phyloP scores from a whole-genome alignment of 2,113 vertebrate genomes.

The Centrocercus urophasianus region DNA sequence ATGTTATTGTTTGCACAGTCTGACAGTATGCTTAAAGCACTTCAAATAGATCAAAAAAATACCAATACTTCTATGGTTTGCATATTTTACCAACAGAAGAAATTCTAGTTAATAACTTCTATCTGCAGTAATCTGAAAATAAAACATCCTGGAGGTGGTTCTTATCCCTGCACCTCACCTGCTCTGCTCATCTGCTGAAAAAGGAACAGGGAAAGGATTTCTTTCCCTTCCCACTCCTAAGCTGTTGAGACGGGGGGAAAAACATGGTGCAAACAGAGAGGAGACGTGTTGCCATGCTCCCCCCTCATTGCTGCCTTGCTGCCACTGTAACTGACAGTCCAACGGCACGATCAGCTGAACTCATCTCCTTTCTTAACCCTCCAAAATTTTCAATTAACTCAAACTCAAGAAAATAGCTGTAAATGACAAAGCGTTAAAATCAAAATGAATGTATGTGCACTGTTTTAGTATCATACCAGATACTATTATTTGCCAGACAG shows the following conservation, averaged over 20 bases:
- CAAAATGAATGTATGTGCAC: not conserved
- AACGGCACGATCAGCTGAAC: not conserved
- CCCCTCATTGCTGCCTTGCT: not conserved
- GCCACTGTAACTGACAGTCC: not conserved
- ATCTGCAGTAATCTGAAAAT: not conserved
- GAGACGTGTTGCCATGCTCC: not conserved
- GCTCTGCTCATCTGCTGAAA: not conserved
- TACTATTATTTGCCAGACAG: not conserved
- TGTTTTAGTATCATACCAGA: not conserved
- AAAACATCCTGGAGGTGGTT: not conserved
- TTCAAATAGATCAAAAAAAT: not conserved
- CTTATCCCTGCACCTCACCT: not conserved
- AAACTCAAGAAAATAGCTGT: not conserved
- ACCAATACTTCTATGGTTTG: fast-evolving
- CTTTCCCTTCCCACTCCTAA: not conserved
- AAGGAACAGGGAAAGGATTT: not conserved
- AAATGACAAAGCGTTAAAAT: not conserved
- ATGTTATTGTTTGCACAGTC: not conserved
- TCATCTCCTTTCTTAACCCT: not conserved
- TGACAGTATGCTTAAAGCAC: not conserved
- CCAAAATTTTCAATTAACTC: not conserved
- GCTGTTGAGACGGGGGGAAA: fast-evolving
- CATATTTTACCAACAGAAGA: not conserved
- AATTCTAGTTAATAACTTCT: not conserved
- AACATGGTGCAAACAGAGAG: not conserved